Evolutionary conservation across 2,113 vertebrate genomes (phyloP), one percentile per base, ranked within the genome.

Genomic region (Hypanus sabinus): DNA sequence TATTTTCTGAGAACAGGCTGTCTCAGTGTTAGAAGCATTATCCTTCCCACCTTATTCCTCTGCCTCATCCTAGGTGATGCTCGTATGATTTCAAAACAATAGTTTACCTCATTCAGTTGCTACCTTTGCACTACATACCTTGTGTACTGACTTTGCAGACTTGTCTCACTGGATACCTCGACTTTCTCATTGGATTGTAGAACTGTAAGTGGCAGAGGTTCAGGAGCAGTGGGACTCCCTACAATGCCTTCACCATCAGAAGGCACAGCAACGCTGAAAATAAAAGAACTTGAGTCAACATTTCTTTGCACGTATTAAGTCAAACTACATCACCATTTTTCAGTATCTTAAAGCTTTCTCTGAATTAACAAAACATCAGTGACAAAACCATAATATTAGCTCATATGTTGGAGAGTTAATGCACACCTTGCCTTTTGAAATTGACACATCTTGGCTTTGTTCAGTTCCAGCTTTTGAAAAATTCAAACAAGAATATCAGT

Each of bases 231-330:
- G 30, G 38, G 70, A 75, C 22, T 8, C 30, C 57, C 46, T 30
- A 30, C 36, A 12, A 70, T 33, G 36, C 55, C 36, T 46, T 93
- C 91, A 38, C 68, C 46, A 14, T 75, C 68, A 73, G 68, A 46
- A 71, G 90, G 18, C 65, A 46, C 65, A 14, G 68, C 46, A 93
- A 93, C 91, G 60, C 91, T 93, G 91, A 22, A 73, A 30, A 75
- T 46, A 24, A 38, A 24, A 93, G 18, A 71, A 87, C 14, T 62
- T 65, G 14, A 88, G 33, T 65, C 60, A 90, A 33, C 60, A 90
- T 68, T 68, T 27, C 60, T n/a, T 8, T 18, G 6, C 18, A 90
- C 5, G 33, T n/a, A 33, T 68, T 73, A 73, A 20, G 20, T 24
- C 22, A 73, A 24, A 24, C 71, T 5, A 5, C 3, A 73, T 16